A percentile compares a stretch with the other conserved stretches of the same genome.
These are phyloP conservation scores for Limnephilus marmoratus DNA, from an alignment of 2,888 invertebrate species.

Conservation along the genomic window DNA sequence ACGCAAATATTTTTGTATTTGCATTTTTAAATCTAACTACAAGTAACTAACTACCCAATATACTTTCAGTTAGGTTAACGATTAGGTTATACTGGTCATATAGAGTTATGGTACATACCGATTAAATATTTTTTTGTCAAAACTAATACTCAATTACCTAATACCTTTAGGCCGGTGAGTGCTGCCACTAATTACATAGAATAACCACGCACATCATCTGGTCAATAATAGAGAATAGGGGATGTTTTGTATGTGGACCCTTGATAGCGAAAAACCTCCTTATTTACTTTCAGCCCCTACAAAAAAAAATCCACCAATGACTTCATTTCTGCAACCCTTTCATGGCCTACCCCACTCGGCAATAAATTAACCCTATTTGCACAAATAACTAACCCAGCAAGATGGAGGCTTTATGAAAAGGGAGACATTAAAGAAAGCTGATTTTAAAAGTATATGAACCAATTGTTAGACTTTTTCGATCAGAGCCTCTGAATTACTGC, in stretches of 20 bases:
- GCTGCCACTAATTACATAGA: background rate
- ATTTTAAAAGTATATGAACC: background rate
- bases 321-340: conserved; percentile 44
- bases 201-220: conserved; percentile 6
- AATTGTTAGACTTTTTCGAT: background rate
- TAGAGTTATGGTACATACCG: no score
- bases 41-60: no score
- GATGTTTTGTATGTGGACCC: background rate
- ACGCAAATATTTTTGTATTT: no score
- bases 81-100: no score
- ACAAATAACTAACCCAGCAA: background rate
- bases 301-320: conserved; percentile 56
- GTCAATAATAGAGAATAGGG: background rate
- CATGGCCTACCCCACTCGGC: conserved; percentile 41
- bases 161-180: background rate
- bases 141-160: no score
- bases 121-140: no score
- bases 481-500: background rate
- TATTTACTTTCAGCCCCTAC: conserved; percentile 52
- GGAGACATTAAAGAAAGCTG: background rate
- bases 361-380: background rate
- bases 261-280: conserved; percentile 12
- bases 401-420: background rate
- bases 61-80: no score
- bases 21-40: no score